Percentiles rank a stretch among this genome's conserved stretches.
These are phyloP conservation scores for Caenorhabditis virilis DNA, from an alignment of 2,888 invertebrate genomes.

Conservation along the genomic window DNA sequence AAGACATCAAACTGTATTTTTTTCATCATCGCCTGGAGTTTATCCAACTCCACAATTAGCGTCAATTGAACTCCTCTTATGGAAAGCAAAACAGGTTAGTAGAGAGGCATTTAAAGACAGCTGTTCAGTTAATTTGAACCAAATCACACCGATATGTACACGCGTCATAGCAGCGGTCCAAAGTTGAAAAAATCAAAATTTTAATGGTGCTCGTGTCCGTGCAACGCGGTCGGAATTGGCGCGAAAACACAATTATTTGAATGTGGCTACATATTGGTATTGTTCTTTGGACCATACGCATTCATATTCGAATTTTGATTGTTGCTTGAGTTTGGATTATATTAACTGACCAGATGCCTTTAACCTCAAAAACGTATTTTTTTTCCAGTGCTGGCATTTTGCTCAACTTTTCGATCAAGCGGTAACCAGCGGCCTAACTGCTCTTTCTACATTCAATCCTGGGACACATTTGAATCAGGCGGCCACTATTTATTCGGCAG, in stretches of 20 bases:
- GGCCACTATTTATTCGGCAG: conserved; percentile 74
- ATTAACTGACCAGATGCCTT: no score
- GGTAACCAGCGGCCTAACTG: conserved; percentile 85
- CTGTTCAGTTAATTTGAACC: no score
- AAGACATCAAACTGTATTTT: conserved; percentile 77
- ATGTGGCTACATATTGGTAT: no score
- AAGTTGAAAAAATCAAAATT: no score
- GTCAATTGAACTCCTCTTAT: conserved; percentile 77
- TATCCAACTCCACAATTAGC: conserved; percentile 74
- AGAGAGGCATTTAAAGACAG: no score
- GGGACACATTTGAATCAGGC: conserved; percentile 95
- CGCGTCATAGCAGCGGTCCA: no score
- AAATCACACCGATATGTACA: background rate
- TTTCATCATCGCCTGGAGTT: conserved; percentile 79
- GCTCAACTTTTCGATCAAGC: conserved; percentile 95
- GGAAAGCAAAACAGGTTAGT: conserved; percentile 66
- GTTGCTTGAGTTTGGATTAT: background rate
- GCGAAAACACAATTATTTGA: no score
- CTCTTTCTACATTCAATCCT: conserved; percentile 93
- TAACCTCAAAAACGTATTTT: background rate
- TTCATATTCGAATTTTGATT: background rate
- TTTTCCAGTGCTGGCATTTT: conserved; percentile 74
- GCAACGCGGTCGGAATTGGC: no score
- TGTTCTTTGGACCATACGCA: no score
- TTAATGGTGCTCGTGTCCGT: no score